Evolutionary conservation across 2,888 invertebrate species (phyloP).

Genomic region (Pelosia muscerda): DNA sequence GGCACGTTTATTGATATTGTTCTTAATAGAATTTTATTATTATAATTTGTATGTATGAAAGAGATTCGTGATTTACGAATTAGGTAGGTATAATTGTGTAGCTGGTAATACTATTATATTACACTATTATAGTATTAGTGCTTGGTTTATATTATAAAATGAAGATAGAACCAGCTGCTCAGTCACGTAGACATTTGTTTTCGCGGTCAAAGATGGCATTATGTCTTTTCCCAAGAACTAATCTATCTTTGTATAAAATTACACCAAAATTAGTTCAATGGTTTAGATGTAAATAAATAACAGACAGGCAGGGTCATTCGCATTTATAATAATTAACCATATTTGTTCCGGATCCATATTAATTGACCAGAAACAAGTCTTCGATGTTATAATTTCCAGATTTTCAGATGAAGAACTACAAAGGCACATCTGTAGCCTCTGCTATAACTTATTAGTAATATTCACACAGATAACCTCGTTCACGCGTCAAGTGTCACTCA

Average conservation of each 20-base stretch:
- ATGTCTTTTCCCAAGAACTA: no score
- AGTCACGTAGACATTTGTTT: no score
- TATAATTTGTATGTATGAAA: constrained; percentile 62
- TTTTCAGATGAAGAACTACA: not conserved
- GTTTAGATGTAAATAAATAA: no score
- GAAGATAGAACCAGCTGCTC: constrained; percentile 4
- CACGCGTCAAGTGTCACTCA: constrained; percentile 30
- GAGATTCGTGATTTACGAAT: constrained; percentile 60
- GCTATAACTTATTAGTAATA: constrained; percentile 31
- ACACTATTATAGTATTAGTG: no score
- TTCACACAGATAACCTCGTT: constrained; percentile 43
- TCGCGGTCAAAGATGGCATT: no score
- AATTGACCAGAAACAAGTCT: no score
- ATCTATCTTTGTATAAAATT: no score
- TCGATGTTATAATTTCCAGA: no score
- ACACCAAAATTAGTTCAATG: no score
- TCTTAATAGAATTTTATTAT: constrained; percentile 65
- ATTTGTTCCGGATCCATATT: no score
- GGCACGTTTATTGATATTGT: constrained; percentile 62
- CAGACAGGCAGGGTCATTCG: no score
- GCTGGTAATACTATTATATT: constrained; percentile 30
- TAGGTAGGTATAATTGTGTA: constrained; percentile 51
- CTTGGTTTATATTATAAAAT: constrained; percentile 27
- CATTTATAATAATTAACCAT: no score
- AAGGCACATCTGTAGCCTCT: not conserved